These are phyloP conservation scores for Lithobius niger DNA, from an alignment of 1,140 invertebrate genomes.

Conservation along the genomic window DNA sequence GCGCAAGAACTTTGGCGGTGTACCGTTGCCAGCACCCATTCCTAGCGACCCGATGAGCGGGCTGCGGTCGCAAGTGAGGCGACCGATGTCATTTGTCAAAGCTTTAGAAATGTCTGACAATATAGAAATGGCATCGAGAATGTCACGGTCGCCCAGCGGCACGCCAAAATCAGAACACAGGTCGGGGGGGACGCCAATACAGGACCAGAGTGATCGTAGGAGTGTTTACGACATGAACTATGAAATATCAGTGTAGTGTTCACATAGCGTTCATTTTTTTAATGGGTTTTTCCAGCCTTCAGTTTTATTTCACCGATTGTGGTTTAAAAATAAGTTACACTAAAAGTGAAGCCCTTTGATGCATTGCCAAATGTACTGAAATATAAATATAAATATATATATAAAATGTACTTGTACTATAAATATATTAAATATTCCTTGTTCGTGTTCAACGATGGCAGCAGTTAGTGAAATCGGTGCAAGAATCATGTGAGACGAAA, in stretches of 20 bases:
- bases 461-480: too few relatives aligned
- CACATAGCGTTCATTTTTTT: too few relatives aligned
- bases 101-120: constrained; percentile 76
- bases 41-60: constrained; percentile 13
- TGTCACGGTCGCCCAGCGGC: constrained; percentile 16
- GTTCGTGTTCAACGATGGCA: too few relatives aligned
- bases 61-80: constrained; percentile 20
- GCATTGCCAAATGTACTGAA: too few relatives aligned
- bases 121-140: constrained; percentile 23
- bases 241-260: constrained; percentile 68
- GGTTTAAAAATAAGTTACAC: too few relatives aligned
- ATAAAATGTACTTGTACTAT: too few relatives aligned
- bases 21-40: constrained; percentile 1
- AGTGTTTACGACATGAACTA: constrained; percentile 92
- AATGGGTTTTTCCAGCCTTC: too few relatives aligned
- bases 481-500: too few relatives aligned
- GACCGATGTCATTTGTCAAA: constrained; percentile 83
- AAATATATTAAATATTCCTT: too few relatives aligned
- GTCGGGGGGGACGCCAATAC: neutral
- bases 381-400: too few relatives aligned
- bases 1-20: constrained; percentile 8
- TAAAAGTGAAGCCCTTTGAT: too few relatives aligned
- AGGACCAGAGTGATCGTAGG: constrained; percentile 54
- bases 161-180: constrained; percentile 15
- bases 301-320: too few relatives aligned